phyloP scores from a whole-genome alignment of 1,140 invertebrate species.

The Apis florea region DNA sequence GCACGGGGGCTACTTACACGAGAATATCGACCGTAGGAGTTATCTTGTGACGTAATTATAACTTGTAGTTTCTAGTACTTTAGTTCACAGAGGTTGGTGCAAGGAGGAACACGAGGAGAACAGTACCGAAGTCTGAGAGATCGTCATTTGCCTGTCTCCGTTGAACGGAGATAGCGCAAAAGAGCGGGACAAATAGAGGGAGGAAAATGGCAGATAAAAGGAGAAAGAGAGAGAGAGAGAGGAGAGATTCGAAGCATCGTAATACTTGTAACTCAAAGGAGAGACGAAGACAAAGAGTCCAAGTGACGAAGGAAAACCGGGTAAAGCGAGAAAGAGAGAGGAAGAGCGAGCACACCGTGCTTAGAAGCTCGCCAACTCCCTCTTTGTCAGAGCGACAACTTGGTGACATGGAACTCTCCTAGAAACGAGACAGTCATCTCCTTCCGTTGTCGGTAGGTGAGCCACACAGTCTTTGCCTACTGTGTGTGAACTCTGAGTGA shows the following conservation, averaged over 20 bases:
- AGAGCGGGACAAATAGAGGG: background rate
- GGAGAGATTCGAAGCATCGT: background rate
- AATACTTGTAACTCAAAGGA: background rate
- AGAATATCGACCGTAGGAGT: conserved; percentile 51
- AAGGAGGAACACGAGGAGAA: conserved; percentile 33
- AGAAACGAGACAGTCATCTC: background rate
- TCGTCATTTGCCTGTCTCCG: conserved; percentile 20
- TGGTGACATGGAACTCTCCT: background rate
- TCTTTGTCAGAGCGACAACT: conserved; percentile 17
- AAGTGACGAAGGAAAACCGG: background rate
- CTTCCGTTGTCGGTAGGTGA: background rate
- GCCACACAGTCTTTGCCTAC: background rate
- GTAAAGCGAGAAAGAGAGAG: no score
- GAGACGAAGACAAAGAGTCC: background rate
- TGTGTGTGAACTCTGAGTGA: background rate
- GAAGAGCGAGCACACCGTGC: background rate
- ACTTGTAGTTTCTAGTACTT: conserved; percentile 57
- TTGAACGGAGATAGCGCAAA: background rate
- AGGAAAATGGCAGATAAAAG: background rate
- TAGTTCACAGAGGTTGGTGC: conserved; percentile 36
- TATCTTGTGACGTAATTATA: conserved; percentile 61
- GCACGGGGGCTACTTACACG: conserved; percentile 30
- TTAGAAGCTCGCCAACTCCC: conserved; percentile 33
- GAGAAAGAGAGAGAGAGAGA: background rate
- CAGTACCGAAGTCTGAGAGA: conserved; percentile 25